These are phyloP conservation scores for Cyrtorhinus lividipennis DNA, from an alignment of 1,140 invertebrate genomes.

Conservation along the genomic window DNA sequence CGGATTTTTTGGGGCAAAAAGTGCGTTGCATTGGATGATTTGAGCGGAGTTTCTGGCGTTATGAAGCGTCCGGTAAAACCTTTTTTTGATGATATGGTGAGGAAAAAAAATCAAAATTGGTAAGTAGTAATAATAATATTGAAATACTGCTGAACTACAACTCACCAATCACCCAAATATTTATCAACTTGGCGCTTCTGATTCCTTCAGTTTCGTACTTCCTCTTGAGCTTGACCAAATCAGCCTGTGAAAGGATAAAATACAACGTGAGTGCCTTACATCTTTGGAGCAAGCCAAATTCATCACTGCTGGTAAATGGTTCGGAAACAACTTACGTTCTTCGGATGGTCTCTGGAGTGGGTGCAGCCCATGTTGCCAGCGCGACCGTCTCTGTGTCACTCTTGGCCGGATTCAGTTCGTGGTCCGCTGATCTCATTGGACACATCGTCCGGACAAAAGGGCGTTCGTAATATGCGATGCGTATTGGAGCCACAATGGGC, in stretches of 20 bases:
- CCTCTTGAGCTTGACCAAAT: constrained; percentile 19
- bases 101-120: too few relatives aligned
- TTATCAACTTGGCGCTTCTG: constrained; percentile 15
- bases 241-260: constrained; percentile 10
- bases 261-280: neutral
- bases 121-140: too few relatives aligned
- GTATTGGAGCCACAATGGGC: too few relatives aligned
- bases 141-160: too few relatives aligned
- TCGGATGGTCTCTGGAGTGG: constrained; percentile 19
- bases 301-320: neutral
- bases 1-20: too few relatives aligned
- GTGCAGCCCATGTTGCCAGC: constrained; percentile 17
- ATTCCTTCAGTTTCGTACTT: constrained; percentile 19
- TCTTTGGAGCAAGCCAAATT: neutral
- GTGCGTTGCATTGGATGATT: too few relatives aligned
- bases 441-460: too few relatives aligned
- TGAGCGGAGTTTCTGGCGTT: too few relatives aligned
- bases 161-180: constrained; percentile 21
- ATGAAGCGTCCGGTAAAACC: too few relatives aligned
- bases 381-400: too few relatives aligned
- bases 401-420: neutral
- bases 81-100: too few relatives aligned
- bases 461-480: too few relatives aligned
- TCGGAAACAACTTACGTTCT: constrained; percentile 18
- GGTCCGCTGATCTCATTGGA: neutral